phyloP scores from a whole-genome alignment of 2,113 vertebrate genomes.

The Larimichthys crocea region DNA sequence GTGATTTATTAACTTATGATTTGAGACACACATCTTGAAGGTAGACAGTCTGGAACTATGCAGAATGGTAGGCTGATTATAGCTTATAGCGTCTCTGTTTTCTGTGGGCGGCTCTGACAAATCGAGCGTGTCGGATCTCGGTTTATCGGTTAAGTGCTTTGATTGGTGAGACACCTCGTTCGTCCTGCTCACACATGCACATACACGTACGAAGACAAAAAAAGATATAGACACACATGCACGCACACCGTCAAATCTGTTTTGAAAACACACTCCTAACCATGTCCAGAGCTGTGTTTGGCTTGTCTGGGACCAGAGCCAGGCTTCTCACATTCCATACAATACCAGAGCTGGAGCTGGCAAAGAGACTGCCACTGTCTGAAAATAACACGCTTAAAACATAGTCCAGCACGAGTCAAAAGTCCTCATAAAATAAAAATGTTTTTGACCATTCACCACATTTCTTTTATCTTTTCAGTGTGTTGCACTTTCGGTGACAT shows the following conservation, averaged over 20 bases:
- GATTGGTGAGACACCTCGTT: slow-evolving; percentile 35
- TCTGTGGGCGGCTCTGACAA: slow-evolving; percentile 40
- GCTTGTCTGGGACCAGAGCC: slow-evolving; percentile 59
- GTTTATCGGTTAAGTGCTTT: slow-evolving; percentile 29
- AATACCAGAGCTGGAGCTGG: slow-evolving; percentile 59
- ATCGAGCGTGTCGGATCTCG: not conserved
- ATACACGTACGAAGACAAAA: not conserved
- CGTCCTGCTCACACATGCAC: not conserved
- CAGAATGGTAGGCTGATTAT: slow-evolving; percentile 23
- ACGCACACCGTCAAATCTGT: slow-evolving; percentile 16
- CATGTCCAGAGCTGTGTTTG: slow-evolving; percentile 57
- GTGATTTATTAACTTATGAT: slow-evolving; percentile 30
- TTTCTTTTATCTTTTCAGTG: not conserved
- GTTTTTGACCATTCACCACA: not conserved
- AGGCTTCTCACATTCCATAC: slow-evolving; percentile 71
- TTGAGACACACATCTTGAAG: slow-evolving; percentile 26
- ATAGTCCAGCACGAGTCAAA: slow-evolving; percentile 46
- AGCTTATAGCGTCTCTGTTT: slow-evolving; percentile 15
- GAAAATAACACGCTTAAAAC: slow-evolving; percentile 30
- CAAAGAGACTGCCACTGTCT: slow-evolving; percentile 37
- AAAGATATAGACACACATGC: not conserved
- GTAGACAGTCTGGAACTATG: slow-evolving; percentile 25
- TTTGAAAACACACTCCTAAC: slow-evolving; percentile 56
- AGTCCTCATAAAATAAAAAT: slow-evolving; percentile 26
- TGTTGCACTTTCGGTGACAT: not conserved